Evolutionary conservation across 2,888 invertebrate species (phyloP), one percentile per base, ranked within the genome.

Genomic region (Drosophila tanythrix): DNA sequence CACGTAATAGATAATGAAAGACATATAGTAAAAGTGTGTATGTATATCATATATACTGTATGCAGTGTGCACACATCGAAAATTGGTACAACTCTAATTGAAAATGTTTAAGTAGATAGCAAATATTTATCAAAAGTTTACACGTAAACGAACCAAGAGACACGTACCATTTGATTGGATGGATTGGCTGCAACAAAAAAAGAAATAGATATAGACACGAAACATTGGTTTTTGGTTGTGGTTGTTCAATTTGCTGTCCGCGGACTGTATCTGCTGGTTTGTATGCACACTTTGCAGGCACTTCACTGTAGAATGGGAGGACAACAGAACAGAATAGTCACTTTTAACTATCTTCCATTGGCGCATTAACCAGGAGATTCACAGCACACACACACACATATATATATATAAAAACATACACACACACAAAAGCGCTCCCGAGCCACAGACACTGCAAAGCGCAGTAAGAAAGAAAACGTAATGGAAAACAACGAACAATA

Each of bases 81-180:
- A 84, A 85, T 72, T 88, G 88, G 81, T 85, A 85, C 88, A 85
- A 76, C 83, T 85, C 87, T 85, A 85, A 85, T 85, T 85, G 88
- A 86, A 85, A 88, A 86, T 85, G 85, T 85, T 86, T 74, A 86
- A 83, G 83, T 59, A 81, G 84, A 85, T 88, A 79, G 88, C 71
- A 83, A 88, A 81, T 86, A 81, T 86, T 88, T 88, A 85, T 85
- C 84, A 69, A 70, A 79, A 74, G 67, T 74, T 83, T 68, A 83
- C 82, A 76, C 75, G 72, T 62, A 64, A 81, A 70, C 65, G 80
- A 60, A 55, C 57, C 70, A 51, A 64, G 57, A 69, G 81, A 87
- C 88, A 89, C 88, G 89, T 87, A 76, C 56, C 64, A 61, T 67
- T 89, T 87, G 83, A 89, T 87, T 87, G 66, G 74, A 70, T 67